Base-by-base conservation (phyloP, 2,797 vertebrate genomes). In the Discoglossus pictus region DNA sequence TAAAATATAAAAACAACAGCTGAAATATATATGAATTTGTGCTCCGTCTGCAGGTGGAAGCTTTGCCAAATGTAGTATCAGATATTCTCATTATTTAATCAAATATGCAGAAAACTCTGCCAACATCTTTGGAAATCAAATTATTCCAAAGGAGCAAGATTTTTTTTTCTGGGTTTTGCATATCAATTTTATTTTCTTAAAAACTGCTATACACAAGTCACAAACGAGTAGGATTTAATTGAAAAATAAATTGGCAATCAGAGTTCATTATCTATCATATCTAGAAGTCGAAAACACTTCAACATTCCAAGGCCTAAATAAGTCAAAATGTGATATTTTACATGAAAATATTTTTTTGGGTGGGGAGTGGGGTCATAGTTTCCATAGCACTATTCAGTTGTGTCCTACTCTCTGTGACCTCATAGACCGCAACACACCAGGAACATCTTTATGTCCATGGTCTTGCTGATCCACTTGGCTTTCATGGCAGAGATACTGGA, bases 231-330 rank as follows among this genome's bases (percentile, higher is more conserved):
- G 68, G 60, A 71, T 58, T 63, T 71, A 71, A 71, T 63, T 63
- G 68, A 71, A 71, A 68, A 71, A 71, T 71, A 71, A 71, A 71
- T 71, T 71, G 64, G 68, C 68, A 71, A 71, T 71, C 68, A 70
- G 58, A 70, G 67, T 63, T 70, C 67, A 63, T 70, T 70, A 71
- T 71, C 52, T 63, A 71, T 60, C 52, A 51, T 48, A 71, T 58
- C 60, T 50, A 56, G 36, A 43, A 63, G 52, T 52, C 60, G 42
- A 62, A 70, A 70, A 64, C 67, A 70, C 60, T 63, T 63, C 52
- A 63, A 47, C 60, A 56, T 40, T 63, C 17, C 68, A 58, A 71
- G n/a, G n/a, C n/a, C n/a, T n/a, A n/a, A n/a, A n/a, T n/a, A n/a
- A n/a, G n/a, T n/a, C n/a, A n/a, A n/a, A n/a, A n/a, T n/a, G n/a